phyloP scores from a whole-genome alignment of 2,113 vertebrate genomes.

The Cyphomyrus discorhynchus region DNA sequence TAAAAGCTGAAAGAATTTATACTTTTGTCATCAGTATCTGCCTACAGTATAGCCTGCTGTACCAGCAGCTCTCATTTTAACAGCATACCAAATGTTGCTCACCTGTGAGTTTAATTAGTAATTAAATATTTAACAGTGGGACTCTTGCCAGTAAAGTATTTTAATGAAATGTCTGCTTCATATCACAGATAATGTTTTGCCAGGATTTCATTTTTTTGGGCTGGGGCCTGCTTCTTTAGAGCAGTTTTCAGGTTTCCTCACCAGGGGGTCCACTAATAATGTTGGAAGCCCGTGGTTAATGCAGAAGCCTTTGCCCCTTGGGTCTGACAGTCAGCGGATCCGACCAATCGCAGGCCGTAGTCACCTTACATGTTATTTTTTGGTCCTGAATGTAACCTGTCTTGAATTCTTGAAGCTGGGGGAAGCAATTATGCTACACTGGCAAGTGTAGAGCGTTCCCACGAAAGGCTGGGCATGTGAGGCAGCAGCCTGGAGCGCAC shows the following conservation, averaged over 20 bases:
- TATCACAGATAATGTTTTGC: neutral
- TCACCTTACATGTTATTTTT: neutral
- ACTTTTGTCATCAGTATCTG: neutral
- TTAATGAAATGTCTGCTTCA: neutral
- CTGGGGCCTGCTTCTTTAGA: neutral
- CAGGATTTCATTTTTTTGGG: neutral
- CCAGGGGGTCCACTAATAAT: conserved; percentile 14
- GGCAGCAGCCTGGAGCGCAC: neutral
- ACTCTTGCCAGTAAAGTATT: neutral
- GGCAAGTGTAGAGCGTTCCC: neutral
- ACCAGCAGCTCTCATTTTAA: neutral
- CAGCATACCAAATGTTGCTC: neutral
- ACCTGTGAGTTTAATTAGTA: neutral
- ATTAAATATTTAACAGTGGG: neutral
- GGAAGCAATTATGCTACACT: conserved; percentile 7
- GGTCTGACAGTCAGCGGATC: too few species aligned
- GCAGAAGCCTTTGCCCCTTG: neutral
- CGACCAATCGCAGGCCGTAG: neutral
- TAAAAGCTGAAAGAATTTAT: neutral
- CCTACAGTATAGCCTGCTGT: neutral
- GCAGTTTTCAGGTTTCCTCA: neutral
- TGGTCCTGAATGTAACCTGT: neutral
- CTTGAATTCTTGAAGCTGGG: neutral
- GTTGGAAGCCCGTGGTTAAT: neutral
- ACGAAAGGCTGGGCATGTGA: neutral